Evolutionary conservation across 2,888 invertebrate genomes (phyloP).

Genomic region (Vannuccia rotundouncinata): DNA sequence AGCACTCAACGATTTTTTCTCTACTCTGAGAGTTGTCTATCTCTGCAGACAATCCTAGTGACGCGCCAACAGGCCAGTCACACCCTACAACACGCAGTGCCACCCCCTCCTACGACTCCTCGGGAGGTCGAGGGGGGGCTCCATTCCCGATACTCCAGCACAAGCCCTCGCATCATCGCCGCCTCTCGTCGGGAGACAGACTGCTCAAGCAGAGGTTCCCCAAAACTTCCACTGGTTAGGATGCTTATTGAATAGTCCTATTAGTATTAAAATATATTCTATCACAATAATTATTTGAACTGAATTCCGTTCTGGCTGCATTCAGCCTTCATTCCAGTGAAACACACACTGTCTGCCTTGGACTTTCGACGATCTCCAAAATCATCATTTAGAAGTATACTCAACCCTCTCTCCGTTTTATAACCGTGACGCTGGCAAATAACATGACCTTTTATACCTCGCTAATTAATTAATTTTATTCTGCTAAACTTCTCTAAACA

Average conservation of each 20-base stretch:
- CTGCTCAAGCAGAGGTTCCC: slow-evolving; percentile 26
- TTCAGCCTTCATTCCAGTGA: neutral
- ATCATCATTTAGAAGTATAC: too few relatives aligned
- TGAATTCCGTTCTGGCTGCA: neutral
- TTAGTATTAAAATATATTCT: neutral
- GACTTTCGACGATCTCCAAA: neutral
- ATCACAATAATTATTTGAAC: neutral
- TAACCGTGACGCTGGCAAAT: too few relatives aligned
- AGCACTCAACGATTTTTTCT: neutral
- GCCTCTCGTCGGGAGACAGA: slow-evolving; percentile 25
- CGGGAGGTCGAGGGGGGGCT: neutral
- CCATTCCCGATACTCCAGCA: neutral
- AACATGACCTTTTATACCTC: too few relatives aligned
- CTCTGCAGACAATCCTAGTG: neutral
- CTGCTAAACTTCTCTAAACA: too few relatives aligned
- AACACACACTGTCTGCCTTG: neutral
- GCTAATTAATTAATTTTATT: too few relatives aligned
- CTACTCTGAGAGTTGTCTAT: neutral
- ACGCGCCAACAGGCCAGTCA: neutral
- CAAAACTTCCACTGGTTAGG: neutral
- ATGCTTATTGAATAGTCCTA: neutral
- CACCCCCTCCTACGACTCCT: neutral
- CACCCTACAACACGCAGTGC: too few relatives aligned
- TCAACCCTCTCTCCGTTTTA: too few relatives aligned
- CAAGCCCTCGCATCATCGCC: slow-evolving; percentile 14